phyloP scores from a whole-genome alignment of 2,888 invertebrate genomes.

The Rhagonycha fulva region DNA sequence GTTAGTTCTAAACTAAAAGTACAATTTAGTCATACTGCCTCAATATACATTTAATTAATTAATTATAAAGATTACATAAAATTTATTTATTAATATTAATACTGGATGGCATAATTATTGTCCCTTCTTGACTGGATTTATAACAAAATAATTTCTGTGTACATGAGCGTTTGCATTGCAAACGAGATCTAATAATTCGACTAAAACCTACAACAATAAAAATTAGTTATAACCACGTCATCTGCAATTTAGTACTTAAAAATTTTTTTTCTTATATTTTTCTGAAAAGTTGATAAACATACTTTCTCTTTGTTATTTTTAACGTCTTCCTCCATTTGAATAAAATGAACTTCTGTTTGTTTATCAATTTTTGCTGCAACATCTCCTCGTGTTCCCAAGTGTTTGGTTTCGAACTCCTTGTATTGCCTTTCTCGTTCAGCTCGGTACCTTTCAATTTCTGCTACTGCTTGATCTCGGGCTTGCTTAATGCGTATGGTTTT shows the following conservation, averaged over 20 bases:
- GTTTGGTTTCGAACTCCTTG: slow-evolving; percentile 50
- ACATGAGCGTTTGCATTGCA: slow-evolving; percentile 47
- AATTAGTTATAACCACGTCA: not conserved
- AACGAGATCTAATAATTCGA: slow-evolving; percentile 46
- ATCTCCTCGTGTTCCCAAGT: slow-evolving; percentile 53
- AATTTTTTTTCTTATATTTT: not conserved
- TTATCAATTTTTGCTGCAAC: slow-evolving; percentile 51
- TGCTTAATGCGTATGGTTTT: slow-evolving; percentile 52
- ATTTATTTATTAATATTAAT: not conserved
- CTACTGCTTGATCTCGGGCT: slow-evolving; percentile 52
- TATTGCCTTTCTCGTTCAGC: slow-evolving; percentile 50
- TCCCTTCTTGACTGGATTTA: slow-evolving; percentile 33
- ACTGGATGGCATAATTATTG: not conserved
- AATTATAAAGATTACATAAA: not conserved
- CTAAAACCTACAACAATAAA: slow-evolving; percentile 45
- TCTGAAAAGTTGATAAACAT: not conserved
- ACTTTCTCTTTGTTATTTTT: slow-evolving; percentile 48
- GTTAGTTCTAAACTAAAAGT: no score
- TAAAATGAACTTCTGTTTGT: slow-evolving; percentile 47
- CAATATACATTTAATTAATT: not conserved
- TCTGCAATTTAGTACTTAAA: not conserved
- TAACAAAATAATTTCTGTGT: slow-evolving; percentile 47
- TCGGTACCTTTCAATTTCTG: slow-evolving; percentile 52
- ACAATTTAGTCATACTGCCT: no score
- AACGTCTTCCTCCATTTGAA: slow-evolving; percentile 45